Conservation (phyloP, 1,140 invertebrate genomes). For the Brachionus rotundiformis region DNA sequence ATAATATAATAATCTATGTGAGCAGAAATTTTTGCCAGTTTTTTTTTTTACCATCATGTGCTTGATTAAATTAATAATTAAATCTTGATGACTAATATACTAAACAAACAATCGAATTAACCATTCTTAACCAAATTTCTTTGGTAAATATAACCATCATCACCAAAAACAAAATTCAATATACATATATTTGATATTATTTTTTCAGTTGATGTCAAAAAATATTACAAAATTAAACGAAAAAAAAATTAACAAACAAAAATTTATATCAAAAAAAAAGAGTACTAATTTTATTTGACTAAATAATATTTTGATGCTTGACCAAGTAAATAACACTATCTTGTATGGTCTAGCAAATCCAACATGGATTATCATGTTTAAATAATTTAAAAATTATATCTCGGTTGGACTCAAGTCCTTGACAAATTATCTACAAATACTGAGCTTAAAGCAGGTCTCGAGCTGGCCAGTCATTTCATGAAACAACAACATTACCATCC, state of each 20-base stretch:
- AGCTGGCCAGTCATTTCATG: not conserved
- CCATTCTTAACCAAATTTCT: not conserved
- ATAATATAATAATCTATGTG: not conserved
- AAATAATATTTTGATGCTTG: not conserved
- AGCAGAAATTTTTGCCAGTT: no score
- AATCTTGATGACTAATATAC: not conserved
- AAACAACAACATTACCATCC: not conserved
- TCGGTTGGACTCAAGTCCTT: not conserved
- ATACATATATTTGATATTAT: not conserved
- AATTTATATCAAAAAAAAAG: not conserved
- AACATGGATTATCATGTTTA: not conserved
- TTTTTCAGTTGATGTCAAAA: not conserved
- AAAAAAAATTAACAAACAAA: not conserved
- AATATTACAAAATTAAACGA: not conserved
- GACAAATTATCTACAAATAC: not conserved
- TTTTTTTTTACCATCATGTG: no score
- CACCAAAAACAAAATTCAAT: not conserved
- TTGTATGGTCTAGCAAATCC: not conserved
- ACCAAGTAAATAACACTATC: not conserved
- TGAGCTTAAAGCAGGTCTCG: not conserved
- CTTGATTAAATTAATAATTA: no score
- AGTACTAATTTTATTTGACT: constrained; percentile 31
- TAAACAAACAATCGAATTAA: not conserved
- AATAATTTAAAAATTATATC: not conserved
- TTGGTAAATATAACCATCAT: not conserved